Evolutionary conservation across 2,888 invertebrate species (phyloP), one percentile per base, ranked within the genome.

Genomic region (Calameuta pallipes): DNA sequence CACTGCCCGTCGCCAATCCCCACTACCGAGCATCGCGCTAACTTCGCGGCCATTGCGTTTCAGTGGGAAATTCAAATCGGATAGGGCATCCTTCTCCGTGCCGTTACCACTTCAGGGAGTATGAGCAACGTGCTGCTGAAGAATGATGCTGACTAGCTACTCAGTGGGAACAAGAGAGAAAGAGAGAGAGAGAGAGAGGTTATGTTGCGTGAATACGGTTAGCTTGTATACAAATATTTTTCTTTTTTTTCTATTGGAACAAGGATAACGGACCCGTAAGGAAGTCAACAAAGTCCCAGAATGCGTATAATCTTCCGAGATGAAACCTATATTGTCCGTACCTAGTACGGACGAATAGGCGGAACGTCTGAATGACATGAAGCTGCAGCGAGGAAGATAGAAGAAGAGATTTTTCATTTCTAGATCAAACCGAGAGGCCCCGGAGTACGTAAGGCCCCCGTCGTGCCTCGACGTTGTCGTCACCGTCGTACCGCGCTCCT

Each of bases 41-140:
- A 37, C 80, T 80, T 81, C 77, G 75, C 79, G 83, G 80, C 84
- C 83, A 83, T 82, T 82, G 82, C 82, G 82, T 83, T 83, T 80
- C 78, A 80, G 83, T 85, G 83, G 81, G 81, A 82, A 80, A 77
- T 82, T 83, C 81, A 79, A 84, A 84, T 82, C 34, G 71, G n/a
- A 80, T 78, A 78, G 81, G 80, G 69, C 35, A n/a, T 15, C 69
- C 31, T 41, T 73, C 23, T 37, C 30, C 73, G 70, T 34, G 73
- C n/a, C 41, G 37, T 12, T 36, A 31, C 30, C 73, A 12, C 37
- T 33, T 1, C 13, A 33, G 33, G 23, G 23, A 74, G 37, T 56
- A 56, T 3, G 30, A 30, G 34, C 34, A 35, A 35, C 73, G 33
- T n/a, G 36, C 11, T 31, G 31, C 15, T 31, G n/a, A 69, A 23